phyloP scores from a whole-genome alignment of 2,888 invertebrate species.

The Agrochola macilenta region DNA sequence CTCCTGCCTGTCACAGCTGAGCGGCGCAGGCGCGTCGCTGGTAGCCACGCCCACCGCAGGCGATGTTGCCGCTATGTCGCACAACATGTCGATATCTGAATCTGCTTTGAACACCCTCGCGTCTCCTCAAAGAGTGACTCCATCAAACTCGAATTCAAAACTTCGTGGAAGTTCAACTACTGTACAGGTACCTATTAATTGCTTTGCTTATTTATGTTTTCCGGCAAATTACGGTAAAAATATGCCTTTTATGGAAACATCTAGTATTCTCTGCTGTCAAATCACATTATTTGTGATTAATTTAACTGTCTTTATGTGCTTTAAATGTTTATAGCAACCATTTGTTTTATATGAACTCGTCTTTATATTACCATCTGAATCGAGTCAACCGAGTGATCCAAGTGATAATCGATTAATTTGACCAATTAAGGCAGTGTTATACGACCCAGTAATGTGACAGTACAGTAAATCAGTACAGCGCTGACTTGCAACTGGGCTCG shows the following conservation, averaged over 20 bases:
- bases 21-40: slow-evolving; percentile 87
- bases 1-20: slow-evolving; percentile 95
- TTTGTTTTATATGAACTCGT: background rate
- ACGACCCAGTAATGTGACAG: too few species aligned
- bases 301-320: slow-evolving; percentile 2
- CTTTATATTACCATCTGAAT: too few species aligned
- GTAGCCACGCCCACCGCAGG: slow-evolving; percentile 83
- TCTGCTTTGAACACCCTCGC: slow-evolving; percentile 95
- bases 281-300: background rate
- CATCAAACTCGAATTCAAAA: slow-evolving; percentile 84
- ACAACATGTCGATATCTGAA: slow-evolving; percentile 96
- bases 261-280: background rate
- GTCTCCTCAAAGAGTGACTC: slow-evolving; percentile 87
- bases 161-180: slow-evolving; percentile 88
- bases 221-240: background rate
- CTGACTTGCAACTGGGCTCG: too few species aligned
- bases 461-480: too few species aligned
- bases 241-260: background rate
- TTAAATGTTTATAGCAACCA: slow-evolving; percentile 1
- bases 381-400: background rate
- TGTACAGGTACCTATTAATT: slow-evolving; percentile 80
- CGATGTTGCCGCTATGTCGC: slow-evolving; percentile 83
- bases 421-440: background rate
- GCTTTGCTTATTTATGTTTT: background rate
- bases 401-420: background rate